Base-by-base conservation (phyloP, 1,140 invertebrate genomes). In the Hycleus cichorii region DNA sequence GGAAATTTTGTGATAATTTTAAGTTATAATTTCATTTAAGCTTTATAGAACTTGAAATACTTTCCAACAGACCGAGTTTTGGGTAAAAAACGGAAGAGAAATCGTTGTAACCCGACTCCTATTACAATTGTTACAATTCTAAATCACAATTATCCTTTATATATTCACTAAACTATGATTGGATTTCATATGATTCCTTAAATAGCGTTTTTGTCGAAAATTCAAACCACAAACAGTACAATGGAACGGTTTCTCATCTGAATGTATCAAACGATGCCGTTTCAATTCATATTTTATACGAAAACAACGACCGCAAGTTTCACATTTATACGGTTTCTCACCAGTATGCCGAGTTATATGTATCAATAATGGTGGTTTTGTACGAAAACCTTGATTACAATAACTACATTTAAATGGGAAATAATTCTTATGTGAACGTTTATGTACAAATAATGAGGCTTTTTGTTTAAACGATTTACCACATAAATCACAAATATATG, bases 341-440 rank as follows among this genome's bases (percentile, higher is more conserved):
- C 81, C 81, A 0, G 83, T 84, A 69, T 89, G 87, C 49, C 78
- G 78, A 1, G 81, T 77, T 4, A 79, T 67, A 66, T 87, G 85
- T 44, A 81, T 63, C 52, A 78, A 68, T 10, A 85, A 68, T 0
- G 80, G 76, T 11, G 80, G 78, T 45, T 77, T 80, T 5, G 81
- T 80, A 39, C 80, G 73, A 66, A 86, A 87, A 38, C 75, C 74
- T 43, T 83, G 77, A 12, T 79, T 74, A 72, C 88, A 90, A 50
- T 81, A 73, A 0, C 70, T 75, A 69, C 85, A 87, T 32, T 75
- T 73, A 66, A 78, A 80, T 4, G 84, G 81, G 64, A 79, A 81
- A 10, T 73, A 63, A 47, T 80, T 76, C 6, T 70, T 76, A 64
- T 86, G 83, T 18, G 73, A 69, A 3, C 75, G 67, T 62, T 75